Conservation (phyloP, 2,797 vertebrate genomes). For the Eulemur rubriventer region DNA sequence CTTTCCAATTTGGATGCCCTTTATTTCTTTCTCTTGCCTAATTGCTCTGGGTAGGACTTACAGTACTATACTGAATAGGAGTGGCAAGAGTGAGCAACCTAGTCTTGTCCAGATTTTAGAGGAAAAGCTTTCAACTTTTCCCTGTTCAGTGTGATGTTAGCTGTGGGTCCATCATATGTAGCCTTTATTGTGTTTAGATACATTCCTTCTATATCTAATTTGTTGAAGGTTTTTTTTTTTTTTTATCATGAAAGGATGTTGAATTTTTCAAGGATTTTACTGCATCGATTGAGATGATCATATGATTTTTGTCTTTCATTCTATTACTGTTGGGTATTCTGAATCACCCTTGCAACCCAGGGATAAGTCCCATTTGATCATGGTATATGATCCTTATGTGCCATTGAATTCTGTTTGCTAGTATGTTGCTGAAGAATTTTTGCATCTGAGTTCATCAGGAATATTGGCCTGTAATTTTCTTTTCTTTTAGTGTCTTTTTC, state of each 20-base stretch:
- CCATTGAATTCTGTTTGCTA: neutral
- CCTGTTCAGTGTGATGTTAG: neutral
- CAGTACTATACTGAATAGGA: neutral
- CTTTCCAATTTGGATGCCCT: neutral
- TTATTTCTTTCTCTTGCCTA: neutral
- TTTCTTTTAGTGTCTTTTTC: neutral
- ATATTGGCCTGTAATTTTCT: neutral
- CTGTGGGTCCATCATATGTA: neutral
- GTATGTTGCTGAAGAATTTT: neutral
- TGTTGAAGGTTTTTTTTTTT: neutral
- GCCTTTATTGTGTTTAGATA: neutral
- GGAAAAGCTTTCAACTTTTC: neutral
- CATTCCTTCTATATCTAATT: neutral
- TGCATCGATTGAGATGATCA: neutral
- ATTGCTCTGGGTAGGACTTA: neutral
- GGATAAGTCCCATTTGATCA: neutral
- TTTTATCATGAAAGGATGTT: neutral
- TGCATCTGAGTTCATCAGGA: neutral
- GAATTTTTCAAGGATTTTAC: neutral
- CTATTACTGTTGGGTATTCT: neutral
- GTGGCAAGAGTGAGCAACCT: neutral
- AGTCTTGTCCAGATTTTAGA: neutral
- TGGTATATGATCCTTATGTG: neutral
- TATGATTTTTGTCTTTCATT: neutral
- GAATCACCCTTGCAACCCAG: neutral